Base-by-base conservation (phyloP, 1,140 invertebrate species). In the Cydia fagiglandana region DNA sequence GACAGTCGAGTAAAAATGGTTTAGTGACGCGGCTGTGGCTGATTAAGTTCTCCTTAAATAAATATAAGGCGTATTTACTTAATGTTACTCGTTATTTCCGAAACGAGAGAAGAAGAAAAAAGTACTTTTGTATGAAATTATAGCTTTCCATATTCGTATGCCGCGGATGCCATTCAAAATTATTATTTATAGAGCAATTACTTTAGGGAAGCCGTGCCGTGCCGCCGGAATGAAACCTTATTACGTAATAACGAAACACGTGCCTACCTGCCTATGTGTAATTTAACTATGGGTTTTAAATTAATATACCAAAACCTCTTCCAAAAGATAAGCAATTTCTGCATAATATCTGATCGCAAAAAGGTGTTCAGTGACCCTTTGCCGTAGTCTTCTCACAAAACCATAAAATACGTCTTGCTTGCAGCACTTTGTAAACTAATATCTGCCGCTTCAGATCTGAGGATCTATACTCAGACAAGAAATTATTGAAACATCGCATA, bases 141-240 rank as follows among this genome's bases (percentile, higher is more conserved):
- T 66, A 66, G 64, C 64, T 66, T 20, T 2, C 64, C 64, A 66
- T 66, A 66, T 66, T 30, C 24, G 64, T 66, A 66, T 66, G 12
- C 64, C 64, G 24, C 24, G 64, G 12, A 66, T 66, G 64, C 64
- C 64, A 66, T 66, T 66, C 64, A 66, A 66, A 66, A 66, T 66
- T 66, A 66, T 66, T 66, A 66, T 66, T 66, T 66, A 66, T 66
- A 66, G 64, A 66, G 64, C 64, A 66, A 66, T 66, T 66, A 66
- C 64, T 66, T 30, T 66, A 30, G 64, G 64, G 64, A 66, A 66
- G 64, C 64, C 64, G 64, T 24, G 64, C 64, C 17, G 24, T 24
- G 64, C 64, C 24, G 24, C 64, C 28, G 64, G 24, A 66, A 66
- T 66, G 64, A 66, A 30, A 30, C 64, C 64, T 66, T 66, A 66